These are phyloP conservation scores for Onychorhynchus coronatus DNA, from an alignment of 2,113 vertebrate species.

Conservation along the genomic window DNA sequence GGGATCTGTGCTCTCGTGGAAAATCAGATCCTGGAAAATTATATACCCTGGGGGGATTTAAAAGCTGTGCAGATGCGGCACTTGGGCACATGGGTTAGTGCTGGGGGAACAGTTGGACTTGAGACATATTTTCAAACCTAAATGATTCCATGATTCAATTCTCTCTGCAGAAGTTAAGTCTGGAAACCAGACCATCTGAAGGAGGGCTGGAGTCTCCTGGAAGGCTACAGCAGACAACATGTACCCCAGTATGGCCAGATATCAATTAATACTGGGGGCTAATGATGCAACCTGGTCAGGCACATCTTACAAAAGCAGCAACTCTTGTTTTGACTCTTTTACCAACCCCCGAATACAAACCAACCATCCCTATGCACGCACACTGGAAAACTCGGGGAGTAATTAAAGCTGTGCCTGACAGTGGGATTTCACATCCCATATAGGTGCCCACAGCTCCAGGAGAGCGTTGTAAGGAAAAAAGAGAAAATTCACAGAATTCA, in stretches of 20 bases:
- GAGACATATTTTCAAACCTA: background rate
- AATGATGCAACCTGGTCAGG: background rate
- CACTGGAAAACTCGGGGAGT: background rate
- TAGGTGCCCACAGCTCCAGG: background rate
- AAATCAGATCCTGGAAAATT: background rate
- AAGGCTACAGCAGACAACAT: background rate
- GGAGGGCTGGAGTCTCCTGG: background rate
- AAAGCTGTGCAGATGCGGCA: background rate
- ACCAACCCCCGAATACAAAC: background rate
- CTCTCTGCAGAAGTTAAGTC: background rate
- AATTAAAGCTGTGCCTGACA: background rate
- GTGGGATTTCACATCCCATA: background rate
- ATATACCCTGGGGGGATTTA: background rate
- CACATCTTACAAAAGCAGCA: background rate
- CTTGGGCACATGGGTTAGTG: background rate
- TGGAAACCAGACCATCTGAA: background rate
- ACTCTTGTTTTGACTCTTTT: background rate
- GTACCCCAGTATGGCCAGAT: background rate
- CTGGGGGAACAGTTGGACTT: background rate
- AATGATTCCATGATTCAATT: background rate
- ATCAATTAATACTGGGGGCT: background rate
- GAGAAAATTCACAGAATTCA: background rate
- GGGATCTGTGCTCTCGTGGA: background rate
- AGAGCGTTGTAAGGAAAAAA: background rate
- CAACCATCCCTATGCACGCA: rapidly evolving